These are phyloP conservation scores for Chinchilla lanigera DNA, from an alignment of 2,113 vertebrate species.

Conservation along the genomic window DNA sequence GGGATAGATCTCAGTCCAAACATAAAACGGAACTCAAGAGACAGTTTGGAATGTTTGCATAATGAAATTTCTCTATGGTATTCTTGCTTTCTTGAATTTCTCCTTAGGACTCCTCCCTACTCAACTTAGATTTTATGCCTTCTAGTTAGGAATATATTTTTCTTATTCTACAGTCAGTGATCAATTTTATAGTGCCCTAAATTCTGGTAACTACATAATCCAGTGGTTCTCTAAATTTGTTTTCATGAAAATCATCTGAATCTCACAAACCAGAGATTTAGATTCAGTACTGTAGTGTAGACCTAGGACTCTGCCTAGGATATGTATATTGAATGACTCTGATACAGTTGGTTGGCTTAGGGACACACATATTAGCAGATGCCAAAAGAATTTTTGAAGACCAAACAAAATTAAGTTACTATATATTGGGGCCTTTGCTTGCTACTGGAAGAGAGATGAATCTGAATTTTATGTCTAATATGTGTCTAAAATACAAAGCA, in stretches of 20 bases:
- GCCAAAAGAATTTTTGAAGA: slow-evolving; percentile 12
- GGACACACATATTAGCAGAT: neutral
- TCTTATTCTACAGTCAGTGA: neutral
- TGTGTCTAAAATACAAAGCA: neutral
- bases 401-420: neutral
- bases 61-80: slow-evolving; percentile 41
- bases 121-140: slow-evolving; percentile 13
- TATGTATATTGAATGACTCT: neutral
- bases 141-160: neutral
- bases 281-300: neutral
- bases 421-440: neutral
- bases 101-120: neutral
- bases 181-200: slow-evolving; percentile 9
- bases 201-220: neutral
- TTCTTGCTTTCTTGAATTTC: neutral
- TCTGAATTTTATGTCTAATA: neutral
- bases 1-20: slow-evolving; percentile 52
- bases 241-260: neutral
- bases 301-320: neutral
- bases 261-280: neutral
- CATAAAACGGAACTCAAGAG: neutral
- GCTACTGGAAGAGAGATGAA: neutral
- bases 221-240: neutral
- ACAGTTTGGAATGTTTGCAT: slow-evolving; percentile 40
- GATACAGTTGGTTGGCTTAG: neutral